Conservation (phyloP, 2,888 invertebrate species). For the Thysanoteuthis rhombus region DNA sequence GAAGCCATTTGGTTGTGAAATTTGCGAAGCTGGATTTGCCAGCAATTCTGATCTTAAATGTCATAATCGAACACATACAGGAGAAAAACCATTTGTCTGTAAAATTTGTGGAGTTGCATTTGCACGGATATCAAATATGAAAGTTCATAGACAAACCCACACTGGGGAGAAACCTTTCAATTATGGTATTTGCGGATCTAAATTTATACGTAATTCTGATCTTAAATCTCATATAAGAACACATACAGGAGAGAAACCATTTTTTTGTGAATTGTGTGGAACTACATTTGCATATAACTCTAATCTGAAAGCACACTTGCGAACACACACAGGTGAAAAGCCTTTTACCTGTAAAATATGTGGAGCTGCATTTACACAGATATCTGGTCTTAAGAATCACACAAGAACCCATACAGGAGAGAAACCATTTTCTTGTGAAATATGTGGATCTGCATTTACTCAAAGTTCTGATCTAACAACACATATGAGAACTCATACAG, state of each 20-base stretch:
- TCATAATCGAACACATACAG: background rate
- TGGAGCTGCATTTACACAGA: background rate
- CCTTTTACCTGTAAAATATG: background rate
- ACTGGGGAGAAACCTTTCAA: background rate
- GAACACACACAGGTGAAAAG: slow-evolving; percentile 13
- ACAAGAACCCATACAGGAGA: slow-evolving; percentile 1
- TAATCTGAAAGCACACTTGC: background rate
- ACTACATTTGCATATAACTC: background rate
- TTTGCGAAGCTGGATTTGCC: background rate
- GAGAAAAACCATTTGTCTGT: background rate
- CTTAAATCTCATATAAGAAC: background rate
- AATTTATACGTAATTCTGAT: background rate
- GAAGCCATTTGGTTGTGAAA: background rate
- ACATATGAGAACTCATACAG: no score
- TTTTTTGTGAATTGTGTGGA: background rate
- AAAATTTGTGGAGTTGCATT: background rate
- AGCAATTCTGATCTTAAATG: background rate
- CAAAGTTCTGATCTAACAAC: no score
- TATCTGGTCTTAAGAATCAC: background rate
- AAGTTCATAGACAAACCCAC: background rate
- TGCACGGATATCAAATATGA: background rate
- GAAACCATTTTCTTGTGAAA: slow-evolving; percentile 23
- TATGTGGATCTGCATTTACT: background rate
- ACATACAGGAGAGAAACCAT: slow-evolving; percentile 12
- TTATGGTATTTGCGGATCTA: background rate